A percentile compares a stretch with the other conserved stretches of the same genome.
Conservation (phyloP, 2,797 vertebrate genomes). For the Xenopus petersii region DNA sequence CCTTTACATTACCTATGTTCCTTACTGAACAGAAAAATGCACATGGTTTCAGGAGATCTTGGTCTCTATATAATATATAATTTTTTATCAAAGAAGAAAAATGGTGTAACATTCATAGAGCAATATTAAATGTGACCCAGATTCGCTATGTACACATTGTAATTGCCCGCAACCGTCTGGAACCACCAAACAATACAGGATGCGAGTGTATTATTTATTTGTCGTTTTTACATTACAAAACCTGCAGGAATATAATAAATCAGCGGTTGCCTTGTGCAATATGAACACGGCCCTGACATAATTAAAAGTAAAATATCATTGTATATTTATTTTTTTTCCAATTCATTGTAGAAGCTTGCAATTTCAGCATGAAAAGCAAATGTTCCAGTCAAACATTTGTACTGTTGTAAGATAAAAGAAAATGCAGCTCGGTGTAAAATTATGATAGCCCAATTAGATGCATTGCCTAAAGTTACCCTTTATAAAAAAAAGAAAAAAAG, state of each 20-base stretch:
- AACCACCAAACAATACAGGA: constrained; percentile 24
- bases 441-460: constrained; percentile 40
- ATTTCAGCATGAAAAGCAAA: constrained; percentile 41
- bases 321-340: neutral
- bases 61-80: too few species aligned
- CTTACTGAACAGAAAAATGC: too few species aligned
- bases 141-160: too few species aligned
- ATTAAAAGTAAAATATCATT: constrained; percentile 45
- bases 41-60: too few species aligned
- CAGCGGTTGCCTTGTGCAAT: constrained; percentile 27
- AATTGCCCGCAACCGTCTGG: constrained; percentile 21
- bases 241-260: constrained; percentile 36
- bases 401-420: constrained; percentile 26
- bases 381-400: constrained; percentile 41
- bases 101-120: too few species aligned
- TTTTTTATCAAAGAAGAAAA: too few species aligned
- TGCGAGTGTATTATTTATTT: constrained; percentile 25
- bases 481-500: neutral
- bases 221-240: constrained; percentile 27
- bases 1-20: too few species aligned
- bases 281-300: constrained; percentile 34
- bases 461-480: constrained; percentile 35
- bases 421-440: constrained; percentile 24
- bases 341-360: constrained; percentile 34
- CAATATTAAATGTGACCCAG: too few species aligned